Conservation (phyloP, 2,797 vertebrate genomes). For the Poecilia gillii region DNA sequence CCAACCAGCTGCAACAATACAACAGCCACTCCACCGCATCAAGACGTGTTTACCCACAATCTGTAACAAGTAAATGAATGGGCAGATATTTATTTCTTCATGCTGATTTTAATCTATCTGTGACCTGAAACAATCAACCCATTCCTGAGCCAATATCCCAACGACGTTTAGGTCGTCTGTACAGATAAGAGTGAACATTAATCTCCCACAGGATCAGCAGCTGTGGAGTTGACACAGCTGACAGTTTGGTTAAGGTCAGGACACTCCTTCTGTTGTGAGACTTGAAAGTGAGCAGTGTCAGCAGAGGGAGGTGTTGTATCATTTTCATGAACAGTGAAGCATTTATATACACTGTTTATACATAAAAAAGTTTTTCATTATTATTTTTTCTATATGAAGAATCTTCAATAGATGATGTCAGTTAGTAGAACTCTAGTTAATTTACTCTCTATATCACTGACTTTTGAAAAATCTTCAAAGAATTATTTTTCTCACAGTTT, state of each 20-base stretch:
- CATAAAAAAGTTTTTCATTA: background rate
- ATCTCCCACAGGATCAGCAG: conserved; percentile 3
- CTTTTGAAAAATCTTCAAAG: background rate
- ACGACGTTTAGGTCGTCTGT: background rate
- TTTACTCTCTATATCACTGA: background rate
- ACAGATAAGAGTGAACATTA: conserved; percentile 3
- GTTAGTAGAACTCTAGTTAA: background rate
- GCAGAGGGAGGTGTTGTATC: conserved; percentile 58
- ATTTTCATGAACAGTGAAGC: background rate
- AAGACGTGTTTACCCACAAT: conserved; percentile 46
- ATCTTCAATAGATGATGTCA: background rate
- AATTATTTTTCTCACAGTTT: background rate
- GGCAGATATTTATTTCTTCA: conserved; percentile 25
- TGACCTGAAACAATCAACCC: conserved; percentile 11
- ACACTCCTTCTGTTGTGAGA: background rate
- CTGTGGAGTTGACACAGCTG: conserved; percentile 6
- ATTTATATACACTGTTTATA: background rate
- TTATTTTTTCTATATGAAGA: background rate
- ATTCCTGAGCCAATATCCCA: conserved; percentile 19
- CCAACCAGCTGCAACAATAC: conserved; percentile 71
- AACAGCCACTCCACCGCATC: conserved; percentile 43
- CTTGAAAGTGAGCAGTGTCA: conserved; percentile 26
- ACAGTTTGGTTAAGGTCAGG: conserved; percentile 20
- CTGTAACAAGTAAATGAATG: conserved; percentile 36
- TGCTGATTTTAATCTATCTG: conserved; percentile 16